A percentile compares a stretch with the other conserved stretches of the same genome.
Evolutionary conservation across 2,888 invertebrate genomes (phyloP).

Genomic region (Limulus polyphemus): DNA sequence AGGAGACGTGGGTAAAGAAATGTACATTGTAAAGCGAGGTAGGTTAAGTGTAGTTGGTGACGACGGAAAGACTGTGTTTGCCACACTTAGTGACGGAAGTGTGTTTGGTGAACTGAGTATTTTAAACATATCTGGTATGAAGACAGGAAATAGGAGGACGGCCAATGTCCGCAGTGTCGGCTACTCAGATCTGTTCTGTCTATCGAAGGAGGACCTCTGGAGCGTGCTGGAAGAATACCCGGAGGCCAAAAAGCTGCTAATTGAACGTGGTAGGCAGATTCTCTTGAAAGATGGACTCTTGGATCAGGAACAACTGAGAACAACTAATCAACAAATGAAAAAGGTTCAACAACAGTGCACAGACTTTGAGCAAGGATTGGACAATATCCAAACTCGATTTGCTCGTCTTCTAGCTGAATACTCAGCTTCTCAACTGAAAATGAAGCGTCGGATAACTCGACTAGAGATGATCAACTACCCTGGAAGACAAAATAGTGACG

Average conservation of each 20-base stretch:
- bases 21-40: conserved; percentile 94
- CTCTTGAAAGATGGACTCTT: conserved; percentile 74
- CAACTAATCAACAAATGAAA: conserved; percentile 37
- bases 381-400: conserved; percentile 39
- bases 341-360: conserved; percentile 31
- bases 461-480: conserved; percentile 19
- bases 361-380: conserved; percentile 33
- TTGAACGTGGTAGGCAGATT: conserved; percentile 73
- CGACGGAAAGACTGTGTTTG: conserved; percentile 72
- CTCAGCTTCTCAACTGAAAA: conserved; percentile 39
- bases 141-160: conserved; percentile 84
- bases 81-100: conserved; percentile 78
- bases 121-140: conserved; percentile 67
- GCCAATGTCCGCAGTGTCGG: conserved; percentile 84
- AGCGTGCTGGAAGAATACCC: conserved; percentile 41
- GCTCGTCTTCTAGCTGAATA: conserved; percentile 42
- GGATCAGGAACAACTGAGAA: conserved; percentile 61
- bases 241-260: conserved; percentile 66
- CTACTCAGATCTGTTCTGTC: conserved; percentile 86
- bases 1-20: conserved; percentile 93
- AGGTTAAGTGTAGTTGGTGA: conserved; percentile 76
- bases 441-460: conserved; percentile 38
- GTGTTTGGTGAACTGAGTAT: conserved; percentile 69
- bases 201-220: conserved; percentile 55
- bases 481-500: no score